Evolutionary conservation across 64 coral and sea anemone species (phyloP), one percentile per base, ranked within the genome.

Genomic region (Montipora efflorescens): DNA sequence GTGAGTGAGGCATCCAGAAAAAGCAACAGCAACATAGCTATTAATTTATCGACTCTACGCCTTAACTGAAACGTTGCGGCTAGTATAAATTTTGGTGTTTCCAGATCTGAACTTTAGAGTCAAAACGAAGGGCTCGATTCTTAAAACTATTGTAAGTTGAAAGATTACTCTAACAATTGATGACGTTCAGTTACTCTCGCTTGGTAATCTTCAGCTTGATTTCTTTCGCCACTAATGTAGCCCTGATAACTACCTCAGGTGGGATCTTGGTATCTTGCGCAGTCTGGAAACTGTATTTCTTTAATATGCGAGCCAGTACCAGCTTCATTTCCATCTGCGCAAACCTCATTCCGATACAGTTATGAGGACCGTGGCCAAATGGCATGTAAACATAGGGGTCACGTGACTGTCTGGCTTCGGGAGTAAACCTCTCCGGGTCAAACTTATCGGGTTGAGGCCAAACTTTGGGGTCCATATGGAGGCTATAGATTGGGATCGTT

Each of bases 271-370:
- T 92, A 28, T 85, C 81, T 12, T 47, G 44, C 10, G 80, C 57
- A 18, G 47, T 67, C 6, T 48, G 12, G 6, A 92, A 44, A 1
- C 9, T 50, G 69, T 74, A 92, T 77, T 74, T 85, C 81, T 85
- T 83, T 20, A 92, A 55, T 7, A 92, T 53, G 8, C 70, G 66
- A 13, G 82, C 81, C 74, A 92, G 75, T 14, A 83, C 80, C 7
- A 92, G 80, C 81, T 92, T 92, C 48, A 92, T 84, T 52, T 92
- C 79, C 67, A 92, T 74, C 67, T 59, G 79, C 5, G 80, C 90
- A 74, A 92, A 92, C 43, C 90, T 11, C 79, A 92, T 74, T n/a
- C 90, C 90, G 48, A 92, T 92, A 75, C 90, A 92, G 23, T 85
- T 83, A 13, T 74, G 52, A 55, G 52, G 52, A 5, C 52, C 52